Conservation (phyloP, 2,797 vertebrate genomes). For the Odontamblyopus lacepedii region DNA sequence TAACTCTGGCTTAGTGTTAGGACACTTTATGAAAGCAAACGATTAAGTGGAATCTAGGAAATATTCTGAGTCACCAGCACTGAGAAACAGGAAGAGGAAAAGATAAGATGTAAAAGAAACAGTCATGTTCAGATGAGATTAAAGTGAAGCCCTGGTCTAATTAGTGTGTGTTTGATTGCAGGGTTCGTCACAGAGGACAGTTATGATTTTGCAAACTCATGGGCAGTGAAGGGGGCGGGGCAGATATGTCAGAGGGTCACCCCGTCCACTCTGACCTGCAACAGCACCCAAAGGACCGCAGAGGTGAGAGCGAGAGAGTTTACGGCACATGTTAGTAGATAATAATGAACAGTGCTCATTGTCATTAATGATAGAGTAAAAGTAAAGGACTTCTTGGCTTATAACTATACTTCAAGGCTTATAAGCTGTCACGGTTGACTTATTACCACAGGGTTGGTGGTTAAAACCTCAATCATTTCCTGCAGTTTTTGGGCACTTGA, state of each 20-base stretch:
- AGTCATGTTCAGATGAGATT: constrained; percentile 58
- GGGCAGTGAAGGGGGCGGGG: constrained; percentile 85
- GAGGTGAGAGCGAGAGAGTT: constrained; percentile 50
- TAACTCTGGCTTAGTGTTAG: too few relatives aligned
- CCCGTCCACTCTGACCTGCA: constrained; percentile 82
- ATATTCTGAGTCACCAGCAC: constrained; percentile 52
- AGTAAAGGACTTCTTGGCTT: too few relatives aligned
- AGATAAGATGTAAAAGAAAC: constrained; percentile 62
- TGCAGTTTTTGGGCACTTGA: too few relatives aligned
- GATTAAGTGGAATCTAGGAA: constrained; percentile 69
- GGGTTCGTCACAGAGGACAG: constrained; percentile 85
- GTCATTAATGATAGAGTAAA: too few relatives aligned
- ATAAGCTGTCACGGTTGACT: too few relatives aligned
- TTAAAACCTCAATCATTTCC: too few relatives aligned
- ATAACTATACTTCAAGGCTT: too few relatives aligned
- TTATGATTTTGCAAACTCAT: constrained; percentile 94
- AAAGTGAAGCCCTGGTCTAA: constrained; percentile 46
- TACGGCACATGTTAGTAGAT: too few relatives aligned
- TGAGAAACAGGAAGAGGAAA: constrained; percentile 76
- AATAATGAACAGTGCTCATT: too few relatives aligned
- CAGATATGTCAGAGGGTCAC: constrained; percentile 81
- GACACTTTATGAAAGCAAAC: not conserved
- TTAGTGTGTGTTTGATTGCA: constrained; percentile 56
- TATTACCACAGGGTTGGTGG: too few relatives aligned
- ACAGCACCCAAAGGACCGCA: constrained; percentile 76